A percentile compares a stretch with the other conserved stretches of the same genome.
Conservation (phyloP, 2,888 invertebrate genomes). For the Cecidostiba fungosa region DNA sequence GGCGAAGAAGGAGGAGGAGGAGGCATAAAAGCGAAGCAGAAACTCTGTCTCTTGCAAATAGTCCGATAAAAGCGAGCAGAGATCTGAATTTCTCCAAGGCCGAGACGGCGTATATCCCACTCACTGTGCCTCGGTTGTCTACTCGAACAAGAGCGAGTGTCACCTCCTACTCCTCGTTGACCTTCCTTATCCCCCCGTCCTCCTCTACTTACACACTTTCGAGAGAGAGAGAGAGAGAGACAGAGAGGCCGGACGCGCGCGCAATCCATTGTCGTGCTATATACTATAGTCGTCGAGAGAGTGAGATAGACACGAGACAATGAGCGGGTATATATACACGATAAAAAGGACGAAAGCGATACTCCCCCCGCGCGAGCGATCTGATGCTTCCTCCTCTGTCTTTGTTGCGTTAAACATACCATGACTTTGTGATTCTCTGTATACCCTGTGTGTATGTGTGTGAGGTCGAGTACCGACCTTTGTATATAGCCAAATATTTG, state of each 20-base stretch:
- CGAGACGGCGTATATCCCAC: neutral
- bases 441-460: neutral
- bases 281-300: neutral
- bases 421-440: neutral
- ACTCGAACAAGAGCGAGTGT: constrained; percentile 31
- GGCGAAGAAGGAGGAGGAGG: neutral
- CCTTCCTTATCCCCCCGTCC: constrained; percentile 17
- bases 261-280: constrained; percentile 2
- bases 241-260: neutral
- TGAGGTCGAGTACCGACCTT: neutral
- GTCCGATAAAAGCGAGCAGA: constrained; percentile 29
- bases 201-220: constrained; percentile 21
- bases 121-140: neutral
- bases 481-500: constrained; percentile 4
- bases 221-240: constrained; percentile 4
- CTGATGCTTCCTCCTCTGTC: neutral
- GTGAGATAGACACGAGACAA: constrained; percentile 13
- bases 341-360: constrained; percentile 11
- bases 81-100: constrained; percentile 41
- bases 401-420: neutral
- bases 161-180: constrained; percentile 17
- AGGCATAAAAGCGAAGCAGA: neutral
- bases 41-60: neutral
- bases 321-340: neutral
- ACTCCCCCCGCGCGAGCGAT: neutral